phyloP scores from a whole-genome alignment of 2,888 invertebrate genomes.

The Alentia gelatinosa region DNA sequence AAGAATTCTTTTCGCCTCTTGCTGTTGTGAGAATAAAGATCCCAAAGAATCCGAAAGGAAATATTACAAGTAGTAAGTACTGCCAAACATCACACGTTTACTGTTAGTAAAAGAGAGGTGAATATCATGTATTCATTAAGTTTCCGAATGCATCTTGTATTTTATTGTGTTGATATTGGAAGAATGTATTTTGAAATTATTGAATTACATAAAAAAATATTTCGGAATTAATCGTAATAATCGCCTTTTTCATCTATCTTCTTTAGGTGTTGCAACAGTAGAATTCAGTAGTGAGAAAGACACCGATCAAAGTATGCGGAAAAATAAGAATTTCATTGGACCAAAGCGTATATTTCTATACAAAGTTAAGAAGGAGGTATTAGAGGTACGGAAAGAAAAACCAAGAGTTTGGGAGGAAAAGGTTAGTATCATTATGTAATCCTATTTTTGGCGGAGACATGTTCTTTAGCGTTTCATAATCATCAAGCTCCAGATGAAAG shows the following conservation, averaged over 20 bases:
- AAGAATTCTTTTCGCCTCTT: conserved; percentile 91
- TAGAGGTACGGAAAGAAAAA: conserved; percentile 46
- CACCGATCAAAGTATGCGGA: conserved; percentile 89
- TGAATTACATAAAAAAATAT: no score
- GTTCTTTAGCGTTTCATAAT: no score
- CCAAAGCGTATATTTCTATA: conserved; percentile 75
- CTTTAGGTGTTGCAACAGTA: conserved; percentile 89
- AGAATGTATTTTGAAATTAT: no score
- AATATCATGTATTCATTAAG: no score
- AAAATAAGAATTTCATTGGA: conserved; percentile 92
- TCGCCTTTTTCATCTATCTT: neutral
- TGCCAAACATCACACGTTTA: neutral
- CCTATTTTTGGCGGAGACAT: no score
- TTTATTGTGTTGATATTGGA: no score
- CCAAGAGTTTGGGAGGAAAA: conserved; percentile 72
- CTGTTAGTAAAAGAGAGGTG: no score
- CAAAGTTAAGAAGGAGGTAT: conserved; percentile 65
- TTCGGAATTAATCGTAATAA: no score
- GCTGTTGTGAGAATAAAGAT: conserved; percentile 88
- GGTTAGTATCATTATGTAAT: conserved; percentile 61
- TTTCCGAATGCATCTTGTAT: no score
- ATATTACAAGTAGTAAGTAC: conserved; percentile 52
- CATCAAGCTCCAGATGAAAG: no score
- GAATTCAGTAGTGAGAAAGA: conserved; percentile 92
- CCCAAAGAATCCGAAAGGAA: conserved; percentile 87